phyloP scores from a whole-genome alignment of 2,888 invertebrate species.

The Ennomos quercinarius region DNA sequence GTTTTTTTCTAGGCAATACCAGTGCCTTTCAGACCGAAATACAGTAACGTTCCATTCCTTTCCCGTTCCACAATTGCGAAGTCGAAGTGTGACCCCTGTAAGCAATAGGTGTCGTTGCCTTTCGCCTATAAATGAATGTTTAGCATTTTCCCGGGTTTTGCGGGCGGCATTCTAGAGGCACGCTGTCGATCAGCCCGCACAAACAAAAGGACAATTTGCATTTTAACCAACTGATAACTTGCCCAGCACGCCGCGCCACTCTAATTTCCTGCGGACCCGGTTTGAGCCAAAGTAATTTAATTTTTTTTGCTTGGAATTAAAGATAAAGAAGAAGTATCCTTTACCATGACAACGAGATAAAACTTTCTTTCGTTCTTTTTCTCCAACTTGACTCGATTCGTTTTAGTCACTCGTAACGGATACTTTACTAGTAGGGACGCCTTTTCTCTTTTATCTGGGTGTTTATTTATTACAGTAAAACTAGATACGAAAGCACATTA shows the following conservation, averaged over 20 bases:
- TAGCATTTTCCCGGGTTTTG: constrained; percentile 69
- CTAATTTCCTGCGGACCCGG: constrained; percentile 64
- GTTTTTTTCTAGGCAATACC: too few relatives aligned
- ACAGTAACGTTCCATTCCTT: constrained; percentile 6
- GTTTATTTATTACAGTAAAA: constrained; percentile 37
- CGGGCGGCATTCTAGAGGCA: constrained; percentile 45
- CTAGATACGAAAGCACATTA: constrained; percentile 32
- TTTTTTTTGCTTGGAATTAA: constrained; percentile 59
- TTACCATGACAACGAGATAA: constrained; percentile 58
- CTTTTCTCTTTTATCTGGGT: constrained; percentile 35
- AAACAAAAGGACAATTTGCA: constrained; percentile 82
- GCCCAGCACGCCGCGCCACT: constrained; percentile 59
- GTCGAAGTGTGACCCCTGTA: constrained; percentile 23
- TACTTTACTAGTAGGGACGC: constrained; percentile 27
- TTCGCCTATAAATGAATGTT: constrained; percentile 71
- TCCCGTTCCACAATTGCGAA: constrained; percentile 32
- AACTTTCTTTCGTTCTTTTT: constrained; percentile 51
- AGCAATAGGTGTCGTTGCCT: constrained; percentile 23
- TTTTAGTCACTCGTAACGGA: constrained; percentile 46
- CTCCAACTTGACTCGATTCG: constrained; percentile 50
- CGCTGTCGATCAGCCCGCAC: constrained; percentile 62
- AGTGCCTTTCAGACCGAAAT: too few relatives aligned
- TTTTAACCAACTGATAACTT: constrained; percentile 81
- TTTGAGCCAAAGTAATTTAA: constrained; percentile 66
- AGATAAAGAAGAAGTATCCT: constrained; percentile 65